phyloP scores from a whole-genome alignment of 2,113 vertebrate species.

The Sitta europaea region DNA sequence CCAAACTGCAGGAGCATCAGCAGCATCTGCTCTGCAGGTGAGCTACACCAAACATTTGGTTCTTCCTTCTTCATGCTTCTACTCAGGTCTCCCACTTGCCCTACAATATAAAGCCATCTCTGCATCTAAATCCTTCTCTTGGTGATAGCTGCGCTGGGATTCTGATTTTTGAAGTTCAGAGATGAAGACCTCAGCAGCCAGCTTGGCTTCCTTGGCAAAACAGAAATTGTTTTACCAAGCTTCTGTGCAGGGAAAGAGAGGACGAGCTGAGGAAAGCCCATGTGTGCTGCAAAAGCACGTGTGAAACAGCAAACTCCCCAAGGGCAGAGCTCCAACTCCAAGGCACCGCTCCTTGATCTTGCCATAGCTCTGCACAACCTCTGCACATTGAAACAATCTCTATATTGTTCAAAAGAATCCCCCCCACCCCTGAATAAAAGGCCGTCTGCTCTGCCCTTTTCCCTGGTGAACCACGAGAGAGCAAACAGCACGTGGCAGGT shows the following conservation, averaged over 20 bases:
- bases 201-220: not conserved
- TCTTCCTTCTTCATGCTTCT: not conserved
- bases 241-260: not conserved
- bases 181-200: not conserved
- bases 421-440: not conserved
- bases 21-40: not conserved
- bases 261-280: not conserved
- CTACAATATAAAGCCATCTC: not conserved
- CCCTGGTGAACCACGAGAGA: not conserved
- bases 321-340: not conserved
- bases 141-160: not conserved
- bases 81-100: not conserved
- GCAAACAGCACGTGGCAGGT: not conserved
- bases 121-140: not conserved
- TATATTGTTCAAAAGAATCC: accelerated
- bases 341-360: not conserved
- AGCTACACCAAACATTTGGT: accelerated
- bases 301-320: not conserved
- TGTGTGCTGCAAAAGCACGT: not conserved
- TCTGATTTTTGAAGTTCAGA: not conserved
- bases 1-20: not conserved
- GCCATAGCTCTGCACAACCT: not conserved
- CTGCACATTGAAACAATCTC: not conserved
- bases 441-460: not conserved
- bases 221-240: not conserved